These are phyloP conservation scores for Cebidichthys violaceus DNA, from an alignment of 2,113 vertebrate species.

Conservation along the genomic window DNA sequence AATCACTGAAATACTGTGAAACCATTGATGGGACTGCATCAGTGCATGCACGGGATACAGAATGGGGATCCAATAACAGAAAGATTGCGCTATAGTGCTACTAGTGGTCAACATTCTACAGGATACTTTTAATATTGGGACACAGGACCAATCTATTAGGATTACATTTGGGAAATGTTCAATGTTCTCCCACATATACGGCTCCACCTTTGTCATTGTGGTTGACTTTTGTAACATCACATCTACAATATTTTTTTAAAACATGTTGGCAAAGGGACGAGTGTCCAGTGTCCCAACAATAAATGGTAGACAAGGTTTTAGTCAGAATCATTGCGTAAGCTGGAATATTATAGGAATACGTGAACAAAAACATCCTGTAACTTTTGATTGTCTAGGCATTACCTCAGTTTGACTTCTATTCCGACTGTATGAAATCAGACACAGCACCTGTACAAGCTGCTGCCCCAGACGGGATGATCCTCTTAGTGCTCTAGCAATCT, in stretches of 20 bases:
- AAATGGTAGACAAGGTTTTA: neutral
- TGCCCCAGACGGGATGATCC: slow-evolving; percentile 39
- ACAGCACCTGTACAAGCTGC: slow-evolving; percentile 21
- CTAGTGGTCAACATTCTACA: neutral
- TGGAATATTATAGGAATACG: neutral
- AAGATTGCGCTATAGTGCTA: no score
- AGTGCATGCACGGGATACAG: neutral
- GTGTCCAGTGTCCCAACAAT: neutral
- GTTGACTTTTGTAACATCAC: neutral
- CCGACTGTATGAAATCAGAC: slow-evolving; percentile 17
- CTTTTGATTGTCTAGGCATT: slow-evolving; percentile 13
- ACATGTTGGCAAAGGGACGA: neutral
- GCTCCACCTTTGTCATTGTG: neutral
- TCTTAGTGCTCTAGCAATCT: slow-evolving; percentile 47
- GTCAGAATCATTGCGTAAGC: neutral
- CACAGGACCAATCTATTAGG: neutral
- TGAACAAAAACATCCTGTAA: slow-evolving; percentile 2
- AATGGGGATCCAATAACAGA: neutral
- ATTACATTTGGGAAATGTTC: neutral
- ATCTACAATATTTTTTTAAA: neutral
- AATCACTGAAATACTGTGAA: neutral
- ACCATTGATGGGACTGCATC: neutral
- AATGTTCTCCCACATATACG: neutral
- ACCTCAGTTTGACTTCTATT: slow-evolving; percentile 18
- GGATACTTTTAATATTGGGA: no score